phyloP scores from a whole-genome alignment of 2,888 invertebrate species.

The Acanthosepion pharaonis region DNA sequence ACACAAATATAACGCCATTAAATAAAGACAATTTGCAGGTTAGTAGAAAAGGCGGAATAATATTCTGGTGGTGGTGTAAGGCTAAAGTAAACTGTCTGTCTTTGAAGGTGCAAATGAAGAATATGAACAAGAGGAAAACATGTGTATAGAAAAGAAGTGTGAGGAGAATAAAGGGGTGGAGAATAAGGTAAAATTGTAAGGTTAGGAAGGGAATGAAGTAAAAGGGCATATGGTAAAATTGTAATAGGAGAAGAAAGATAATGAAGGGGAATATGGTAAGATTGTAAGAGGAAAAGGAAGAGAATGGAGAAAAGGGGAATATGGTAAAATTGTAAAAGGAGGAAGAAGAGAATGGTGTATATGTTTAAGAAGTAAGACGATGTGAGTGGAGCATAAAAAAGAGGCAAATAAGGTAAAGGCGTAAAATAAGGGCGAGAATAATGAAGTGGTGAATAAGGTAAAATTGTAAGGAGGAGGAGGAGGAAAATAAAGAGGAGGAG shows the following conservation, averaged over 20 bases:
- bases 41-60: background rate
- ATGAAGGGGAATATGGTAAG: too few species aligned
- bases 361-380: too few species aligned
- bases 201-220: background rate
- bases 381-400: background rate
- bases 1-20: background rate
- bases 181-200: background rate
- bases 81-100: background rate
- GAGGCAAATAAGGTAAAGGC: too few species aligned
- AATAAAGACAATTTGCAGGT: background rate
- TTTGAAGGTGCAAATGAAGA: background rate
- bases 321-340: too few species aligned
- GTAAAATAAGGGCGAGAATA: too few species aligned
- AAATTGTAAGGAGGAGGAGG: too few species aligned
- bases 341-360: too few species aligned
- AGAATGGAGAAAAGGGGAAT: background rate
- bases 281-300: background rate
- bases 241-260: too few species aligned
- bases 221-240: too few species aligned
- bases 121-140: background rate
- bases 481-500: too few species aligned
- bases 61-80: background rate
- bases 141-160: background rate
- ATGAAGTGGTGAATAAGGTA: too few species aligned
- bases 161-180: background rate